A percentile compares a stretch with the other conserved stretches of the same genome.
Conservation (phyloP, 2,888 invertebrate species). For the Osmoderma eremita region DNA sequence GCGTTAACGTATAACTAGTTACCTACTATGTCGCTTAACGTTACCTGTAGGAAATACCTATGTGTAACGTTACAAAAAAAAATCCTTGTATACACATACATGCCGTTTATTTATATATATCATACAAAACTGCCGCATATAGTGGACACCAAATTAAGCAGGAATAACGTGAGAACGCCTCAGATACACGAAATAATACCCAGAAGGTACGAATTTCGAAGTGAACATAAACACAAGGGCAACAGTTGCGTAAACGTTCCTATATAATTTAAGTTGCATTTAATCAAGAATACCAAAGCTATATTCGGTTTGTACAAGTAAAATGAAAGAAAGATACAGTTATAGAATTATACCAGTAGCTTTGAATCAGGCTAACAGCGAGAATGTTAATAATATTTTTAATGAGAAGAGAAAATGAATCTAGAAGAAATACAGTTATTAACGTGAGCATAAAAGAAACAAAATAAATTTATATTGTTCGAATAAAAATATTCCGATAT, state of each 20-base stretch:
- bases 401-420: not conserved
- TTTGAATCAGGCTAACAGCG: not conserved
- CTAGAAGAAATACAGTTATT: not conserved
- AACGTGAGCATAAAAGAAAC: not conserved
- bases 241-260: constrained; percentile 9
- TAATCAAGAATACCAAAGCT: constrained; percentile 23
- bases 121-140: too few species aligned
- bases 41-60: too few species aligned
- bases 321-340: constrained; percentile 28
- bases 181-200: constrained; percentile 24
- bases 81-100: not conserved
- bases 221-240: constrained; percentile 11
- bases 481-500: not conserved
- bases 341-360: constrained; percentile 2
- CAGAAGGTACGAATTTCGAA: constrained; percentile 13
- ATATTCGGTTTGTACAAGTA: constrained; percentile 24
- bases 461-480: too few species aligned
- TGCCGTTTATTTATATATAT: too few species aligned
- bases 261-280: constrained; percentile 26
- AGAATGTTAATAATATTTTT: constrained; percentile 23
- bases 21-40: too few species aligned
- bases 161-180: constrained; percentile 16
- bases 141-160: not conserved
- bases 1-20: too few species aligned
- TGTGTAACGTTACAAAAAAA: not conserved